These are phyloP conservation scores for Laupala kohalensis DNA, from an alignment of 1,140 invertebrate species.

Conservation along the genomic window DNA sequence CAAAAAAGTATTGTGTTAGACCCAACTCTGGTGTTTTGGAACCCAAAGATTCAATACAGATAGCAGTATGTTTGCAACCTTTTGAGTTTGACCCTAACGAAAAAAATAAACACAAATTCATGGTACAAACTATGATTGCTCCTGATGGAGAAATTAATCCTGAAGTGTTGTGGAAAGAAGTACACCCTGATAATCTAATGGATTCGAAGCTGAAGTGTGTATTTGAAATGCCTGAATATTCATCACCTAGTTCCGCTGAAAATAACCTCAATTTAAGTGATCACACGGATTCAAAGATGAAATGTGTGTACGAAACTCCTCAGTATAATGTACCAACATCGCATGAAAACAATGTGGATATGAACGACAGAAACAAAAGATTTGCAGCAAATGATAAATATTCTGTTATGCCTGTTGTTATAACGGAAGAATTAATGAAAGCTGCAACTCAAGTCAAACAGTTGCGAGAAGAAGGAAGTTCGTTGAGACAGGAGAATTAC, in stretches of 20 bases:
- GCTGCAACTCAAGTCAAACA: slow-evolving; percentile 56
- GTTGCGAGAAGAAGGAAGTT: slow-evolving; percentile 59
- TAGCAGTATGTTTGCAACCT: slow-evolving; percentile 94
- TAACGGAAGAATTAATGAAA: slow-evolving; percentile 44
- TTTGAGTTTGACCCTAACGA: slow-evolving; percentile 87
- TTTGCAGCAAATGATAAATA: not conserved
- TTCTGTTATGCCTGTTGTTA: slow-evolving; percentile 17
- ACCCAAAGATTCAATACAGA: slow-evolving; percentile 57
- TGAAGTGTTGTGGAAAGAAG: slow-evolving; percentile 76
- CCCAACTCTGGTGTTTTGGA: slow-evolving; percentile 89
- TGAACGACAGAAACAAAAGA: too few relatives aligned
- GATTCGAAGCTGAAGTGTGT: slow-evolving; percentile 90
- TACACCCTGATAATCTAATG: slow-evolving; percentile 68
- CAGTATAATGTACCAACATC: slow-evolving; percentile 19
- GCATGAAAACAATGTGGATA: not conserved
- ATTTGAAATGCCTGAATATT: slow-evolving; percentile 66
- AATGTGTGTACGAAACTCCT: slow-evolving; percentile 28
- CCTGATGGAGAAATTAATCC: slow-evolving; percentile 39
- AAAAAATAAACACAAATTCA: slow-evolving; percentile 99
- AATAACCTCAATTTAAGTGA: slow-evolving; percentile 17
- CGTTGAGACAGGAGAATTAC: slow-evolving; percentile 66
- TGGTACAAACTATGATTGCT: slow-evolving; percentile 89
- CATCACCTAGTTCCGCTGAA: slow-evolving; percentile 17
- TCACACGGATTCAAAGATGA: slow-evolving; percentile 20
- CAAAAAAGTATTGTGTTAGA: slow-evolving; percentile 96